Base-by-base conservation (phyloP, 1,140 invertebrate species). In the Phocides pigmalion region DNA sequence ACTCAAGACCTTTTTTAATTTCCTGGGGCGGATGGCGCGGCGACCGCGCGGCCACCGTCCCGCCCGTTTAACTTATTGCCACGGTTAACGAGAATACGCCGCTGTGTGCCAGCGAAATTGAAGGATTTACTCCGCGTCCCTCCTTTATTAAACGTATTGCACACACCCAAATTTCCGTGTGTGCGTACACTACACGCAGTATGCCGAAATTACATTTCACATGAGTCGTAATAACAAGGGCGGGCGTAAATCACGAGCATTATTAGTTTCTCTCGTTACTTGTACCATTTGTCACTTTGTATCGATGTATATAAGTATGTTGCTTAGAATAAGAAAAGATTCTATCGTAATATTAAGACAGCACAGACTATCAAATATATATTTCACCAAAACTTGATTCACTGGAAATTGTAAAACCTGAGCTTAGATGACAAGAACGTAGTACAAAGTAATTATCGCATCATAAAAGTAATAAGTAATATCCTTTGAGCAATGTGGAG, bases 161-260 rank as follows among this genome's bases (percentile, higher is more conserved):
- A 87, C 84, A 88, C 87, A 79, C 65, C 51, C 50, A 54, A 53
- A 46, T 14, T 54, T 51, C 65, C 19, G 79, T 85, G 84, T 66
- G 82, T 83, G 73, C 64, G 58, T 66, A 77, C 75, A 76, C 73
- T 81, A 83, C 80, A 84, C 80, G 81, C 81, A 84, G 81, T 80
- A 84, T 82, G 80, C 82, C 84, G 82, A 90, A 90, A 90, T 90
- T 90, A 90, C 88, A 88, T 90, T 89, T 89, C 87, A 84, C 85
- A 88, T 89, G 86, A 90, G 85, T 89, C 87, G 88, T 90, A 90
- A 90, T 90, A 90, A 89, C 88, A 88, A 87, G 84, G 85, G 86
- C 76, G 88, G 83, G 81, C 81, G 87, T 89, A 89, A 89, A 89
- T 89, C 88, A 90, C 79, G 72, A 74, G 78, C 85, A 86, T 89